Base-by-base conservation (phyloP, 2,113 vertebrate species). In the Marcusenius ussheri region DNA sequence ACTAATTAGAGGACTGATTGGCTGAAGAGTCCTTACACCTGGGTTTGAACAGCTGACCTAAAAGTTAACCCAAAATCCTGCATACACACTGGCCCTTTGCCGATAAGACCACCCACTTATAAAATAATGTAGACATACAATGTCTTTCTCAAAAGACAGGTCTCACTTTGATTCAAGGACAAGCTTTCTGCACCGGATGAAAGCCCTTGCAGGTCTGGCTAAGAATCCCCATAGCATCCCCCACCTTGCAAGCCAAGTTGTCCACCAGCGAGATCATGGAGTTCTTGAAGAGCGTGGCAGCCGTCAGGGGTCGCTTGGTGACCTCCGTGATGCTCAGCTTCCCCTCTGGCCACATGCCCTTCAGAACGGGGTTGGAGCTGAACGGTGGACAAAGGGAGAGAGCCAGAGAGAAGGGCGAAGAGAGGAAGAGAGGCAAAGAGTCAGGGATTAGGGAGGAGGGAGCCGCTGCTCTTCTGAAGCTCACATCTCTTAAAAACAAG, bases 181-280 rank as follows among this genome's bases (percentile, higher is more conserved):
- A 31, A 87, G 51, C 87, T 58, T 62, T 31, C 35, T 39, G 19
- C 35, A 88, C 13, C 11, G 3, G 51, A 24, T 35, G 87, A 58
- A 35, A 88, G 49, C 53, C 53, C 87, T 42, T 58, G 62, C 7
- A 90, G 45, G 62, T 62, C 10, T 83, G 5, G 21, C 21, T 27
- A 42, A 58, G 24, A 83, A 83, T 19, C 49, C 46, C 58, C n/a
- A 31, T 11, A 70, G n/a, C 62, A 66, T 19, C 24, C 42, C 86
- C 94, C 95, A 99, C 98, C 98, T 99, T 99, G n/a, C 95, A 96
- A 49, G 97, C 96, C 92, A 99, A 94, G 93, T 99, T 99, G 93
- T 99, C 98, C 93, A 99, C 98, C 90, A 99, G 91, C 0, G 96
- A 96, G 92, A 99, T 98, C 98, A 99, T 99, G 90, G 98, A 99